Conservation (phyloP, 2,797 vertebrate genomes). For the Hyperoplus lanceolatus region DNA sequence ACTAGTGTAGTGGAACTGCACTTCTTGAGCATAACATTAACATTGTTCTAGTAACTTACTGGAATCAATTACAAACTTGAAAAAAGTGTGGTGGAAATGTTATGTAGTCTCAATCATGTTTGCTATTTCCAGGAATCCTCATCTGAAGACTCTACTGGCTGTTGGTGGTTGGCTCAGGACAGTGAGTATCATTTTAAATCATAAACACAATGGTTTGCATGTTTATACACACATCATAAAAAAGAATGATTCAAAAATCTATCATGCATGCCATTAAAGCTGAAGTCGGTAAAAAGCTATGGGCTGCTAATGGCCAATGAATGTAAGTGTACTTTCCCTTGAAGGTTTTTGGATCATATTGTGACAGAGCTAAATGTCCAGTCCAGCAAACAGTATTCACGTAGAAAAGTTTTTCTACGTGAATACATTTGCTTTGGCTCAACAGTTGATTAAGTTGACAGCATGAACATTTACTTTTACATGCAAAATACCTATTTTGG, state of each 20-base stretch:
- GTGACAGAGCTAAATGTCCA: conserved; percentile 77
- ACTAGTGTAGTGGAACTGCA: neutral
- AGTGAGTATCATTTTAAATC: conserved; percentile 68
- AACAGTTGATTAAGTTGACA: too few species aligned
- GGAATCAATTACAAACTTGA: neutral
- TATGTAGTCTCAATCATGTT: neutral
- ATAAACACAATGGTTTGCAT: neutral
- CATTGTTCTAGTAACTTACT: neutral
- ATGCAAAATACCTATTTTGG: too few species aligned
- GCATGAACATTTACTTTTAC: too few species aligned
- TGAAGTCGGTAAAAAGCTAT: too few species aligned
- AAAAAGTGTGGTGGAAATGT: neutral
- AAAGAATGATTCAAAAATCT: neutral
- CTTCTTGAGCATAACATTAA: neutral
- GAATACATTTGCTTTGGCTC: too few species aligned
- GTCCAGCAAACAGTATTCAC: conserved; percentile 46
- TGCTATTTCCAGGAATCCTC: conserved; percentile 72
- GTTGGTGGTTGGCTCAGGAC: conserved; percentile 81
- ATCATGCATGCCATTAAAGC: too few species aligned
- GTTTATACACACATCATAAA: neutral
- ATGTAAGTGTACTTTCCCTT: neutral
- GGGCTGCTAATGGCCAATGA: neutral
- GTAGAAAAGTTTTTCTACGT: too few species aligned
- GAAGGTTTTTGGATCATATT: neutral
- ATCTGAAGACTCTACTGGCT: conserved; percentile 83